These are phyloP conservation scores for Lateolabrax maculatus DNA, from an alignment of 2,797 vertebrate genomes.

Conservation along the genomic window DNA sequence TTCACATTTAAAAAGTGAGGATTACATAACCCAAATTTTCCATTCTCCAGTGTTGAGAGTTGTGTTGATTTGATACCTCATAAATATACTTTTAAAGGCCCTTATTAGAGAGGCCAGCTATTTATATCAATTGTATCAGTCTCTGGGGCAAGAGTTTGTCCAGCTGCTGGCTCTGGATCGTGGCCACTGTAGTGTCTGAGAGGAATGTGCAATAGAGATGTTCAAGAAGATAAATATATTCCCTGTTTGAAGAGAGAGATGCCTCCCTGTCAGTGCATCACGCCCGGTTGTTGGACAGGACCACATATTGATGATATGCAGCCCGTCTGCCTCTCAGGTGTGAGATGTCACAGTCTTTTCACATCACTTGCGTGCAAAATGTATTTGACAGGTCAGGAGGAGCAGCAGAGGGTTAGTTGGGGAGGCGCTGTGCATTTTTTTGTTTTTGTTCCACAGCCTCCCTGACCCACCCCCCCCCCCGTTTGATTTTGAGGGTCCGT, in stretches of 20 bases:
- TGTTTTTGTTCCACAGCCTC: constrained; percentile 63
- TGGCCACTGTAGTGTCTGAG: constrained; percentile 58
- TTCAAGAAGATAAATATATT: constrained; percentile 70
- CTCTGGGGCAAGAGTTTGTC: constrained; percentile 42
- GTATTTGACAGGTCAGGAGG: constrained; percentile 56
- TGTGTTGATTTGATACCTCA: constrained; percentile 9
- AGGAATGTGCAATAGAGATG: constrained; percentile 72
- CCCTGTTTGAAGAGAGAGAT: constrained; percentile 57
- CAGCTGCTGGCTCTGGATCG: constrained; percentile 68
- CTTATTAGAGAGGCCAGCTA: constrained; percentile 35
- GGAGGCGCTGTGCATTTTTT: constrained; percentile 48
- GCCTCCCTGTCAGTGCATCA: constrained; percentile 53
- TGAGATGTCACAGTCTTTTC: constrained; percentile 56
- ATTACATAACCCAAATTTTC: constrained; percentile 12
- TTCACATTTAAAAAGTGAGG: background rate
- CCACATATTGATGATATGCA: constrained; percentile 40
- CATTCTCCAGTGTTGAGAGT: background rate
- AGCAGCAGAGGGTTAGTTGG: constrained; percentile 18
- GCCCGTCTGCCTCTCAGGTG: constrained; percentile 64
- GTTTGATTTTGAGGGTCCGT: constrained; percentile 63
- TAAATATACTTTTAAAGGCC: constrained; percentile 2
- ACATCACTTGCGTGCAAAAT: constrained; percentile 44
- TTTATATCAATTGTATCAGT: constrained; percentile 53
- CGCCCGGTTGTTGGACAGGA: constrained; percentile 18
- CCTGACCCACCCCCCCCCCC: too few relatives aligned